Conservation (phyloP, 92 coral and sea anemone genomes). For the Heliopora coerulea region DNA sequence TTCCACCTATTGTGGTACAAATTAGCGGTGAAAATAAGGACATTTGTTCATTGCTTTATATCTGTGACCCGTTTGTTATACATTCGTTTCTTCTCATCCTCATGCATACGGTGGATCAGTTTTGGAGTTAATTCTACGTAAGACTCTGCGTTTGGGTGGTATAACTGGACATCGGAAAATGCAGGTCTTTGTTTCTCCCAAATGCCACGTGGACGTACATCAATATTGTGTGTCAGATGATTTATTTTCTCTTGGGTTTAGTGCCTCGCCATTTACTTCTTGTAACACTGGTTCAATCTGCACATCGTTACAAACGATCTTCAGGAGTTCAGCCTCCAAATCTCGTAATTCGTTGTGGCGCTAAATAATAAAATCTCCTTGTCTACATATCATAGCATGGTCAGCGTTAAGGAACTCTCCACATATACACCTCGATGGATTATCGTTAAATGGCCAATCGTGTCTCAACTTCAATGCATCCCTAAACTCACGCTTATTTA, state of each 20-base stretch:
- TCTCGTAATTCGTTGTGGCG: constrained; percentile 51
- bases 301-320: constrained; percentile 48
- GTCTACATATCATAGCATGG: constrained; percentile 44
- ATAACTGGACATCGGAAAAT: constrained; percentile 1
- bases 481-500: constrained; percentile 48
- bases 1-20: constrained; percentile 19
- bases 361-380: constrained; percentile 50
- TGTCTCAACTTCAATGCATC: constrained; percentile 36
- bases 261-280: constrained; percentile 36
- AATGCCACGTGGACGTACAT: not conserved
- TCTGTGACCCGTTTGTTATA: constrained; percentile 6
- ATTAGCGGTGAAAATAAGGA: constrained; percentile 3
- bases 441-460: constrained; percentile 21
- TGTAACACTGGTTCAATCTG: constrained; percentile 43
- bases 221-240: constrained; percentile 24
- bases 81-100: constrained; percentile 19
- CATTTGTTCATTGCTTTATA: constrained; percentile 24
- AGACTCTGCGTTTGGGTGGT: constrained; percentile 20
- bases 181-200: constrained; percentile 15
- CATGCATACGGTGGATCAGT: constrained; percentile 19
- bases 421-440: constrained; percentile 40
- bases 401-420: constrained; percentile 39
- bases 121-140: constrained; percentile 13
- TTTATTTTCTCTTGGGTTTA: constrained; percentile 25
- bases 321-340: constrained; percentile 50